These are phyloP conservation scores for Pomatorhinus ruficollis DNA, from an alignment of 2,113 vertebrate species.

Conservation along the genomic window DNA sequence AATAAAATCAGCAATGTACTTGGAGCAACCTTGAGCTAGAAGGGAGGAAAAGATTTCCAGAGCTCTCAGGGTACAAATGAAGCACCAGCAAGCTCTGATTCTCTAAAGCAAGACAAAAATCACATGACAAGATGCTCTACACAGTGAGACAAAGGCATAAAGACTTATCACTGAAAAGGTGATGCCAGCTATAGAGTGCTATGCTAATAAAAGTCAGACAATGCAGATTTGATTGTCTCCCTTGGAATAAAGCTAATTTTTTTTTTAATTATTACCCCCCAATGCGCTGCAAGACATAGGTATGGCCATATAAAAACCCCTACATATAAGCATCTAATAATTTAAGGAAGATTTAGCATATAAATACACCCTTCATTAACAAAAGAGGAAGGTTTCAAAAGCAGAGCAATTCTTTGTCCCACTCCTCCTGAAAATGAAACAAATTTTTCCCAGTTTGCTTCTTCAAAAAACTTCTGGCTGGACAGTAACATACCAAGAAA, in stretches of 20 bases:
- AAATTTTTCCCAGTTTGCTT: background rate
- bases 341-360: background rate
- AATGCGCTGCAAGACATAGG: background rate
- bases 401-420: background rate
- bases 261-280: background rate
- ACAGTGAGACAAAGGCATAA: background rate
- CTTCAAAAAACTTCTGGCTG: background rate
- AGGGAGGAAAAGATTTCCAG: background rate
- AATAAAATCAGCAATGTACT: background rate
- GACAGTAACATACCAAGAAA: background rate
- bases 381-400: background rate
- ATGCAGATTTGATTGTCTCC: background rate
- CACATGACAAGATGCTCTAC: background rate
- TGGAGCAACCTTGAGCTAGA: background rate
- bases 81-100: background rate
- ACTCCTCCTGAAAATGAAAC: background rate
- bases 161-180: background rate
- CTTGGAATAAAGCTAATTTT: background rate
- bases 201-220: background rate
- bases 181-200: background rate
- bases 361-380: background rate
- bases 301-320: background rate
- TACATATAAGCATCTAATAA: background rate
- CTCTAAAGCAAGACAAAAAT: background rate
- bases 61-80: background rate